Evolutionary conservation across 92 coral and sea anemone species (phyloP).

Genomic region (Porites evermanni): DNA sequence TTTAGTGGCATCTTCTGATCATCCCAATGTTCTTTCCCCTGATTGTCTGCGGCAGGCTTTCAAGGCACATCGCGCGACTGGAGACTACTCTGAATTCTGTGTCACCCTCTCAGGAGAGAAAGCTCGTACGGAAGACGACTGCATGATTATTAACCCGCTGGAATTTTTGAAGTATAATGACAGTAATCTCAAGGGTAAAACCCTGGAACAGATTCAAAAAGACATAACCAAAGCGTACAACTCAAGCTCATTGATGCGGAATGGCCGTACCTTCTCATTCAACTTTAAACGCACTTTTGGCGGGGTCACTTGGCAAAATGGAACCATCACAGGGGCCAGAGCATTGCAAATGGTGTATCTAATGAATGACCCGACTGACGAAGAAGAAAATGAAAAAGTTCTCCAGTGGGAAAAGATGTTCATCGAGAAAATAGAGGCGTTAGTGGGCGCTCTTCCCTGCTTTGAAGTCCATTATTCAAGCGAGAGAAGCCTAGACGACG

Average conservation of each 20-base stretch:
- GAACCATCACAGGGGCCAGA: slow-evolving; percentile 5
- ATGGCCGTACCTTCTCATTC: slow-evolving; percentile 64
- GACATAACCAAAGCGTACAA: slow-evolving; percentile 48
- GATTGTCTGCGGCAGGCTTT: slow-evolving; percentile 66
- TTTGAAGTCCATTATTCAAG: slow-evolving; percentile 63
- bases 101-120: slow-evolving; percentile 34
- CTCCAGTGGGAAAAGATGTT: slow-evolving; percentile 69
- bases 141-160: slow-evolving; percentile 64
- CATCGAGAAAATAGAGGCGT: slow-evolving; percentile 55
- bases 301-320: background rate
- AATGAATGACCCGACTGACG: slow-evolving; percentile 45
- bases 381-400: slow-evolving; percentile 30
- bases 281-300: slow-evolving; percentile 62
- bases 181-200: slow-evolving; percentile 21
- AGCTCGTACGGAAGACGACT: slow-evolving; percentile 21
- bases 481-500: slow-evolving; percentile 84
- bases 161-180: slow-evolving; percentile 60
- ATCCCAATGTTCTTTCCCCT: slow-evolving; percentile 40
- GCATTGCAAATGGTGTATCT: slow-evolving; percentile 64
- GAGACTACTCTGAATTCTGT: slow-evolving; percentile 68
- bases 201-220: slow-evolving; percentile 46
- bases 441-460: slow-evolving; percentile 51
- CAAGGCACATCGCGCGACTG: slow-evolving; percentile 47
- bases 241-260: slow-evolving; percentile 53
- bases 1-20: slow-evolving; percentile 48